These are phyloP conservation scores for Caradrina clavipalpis DNA, from an alignment of 2,888 invertebrate species.

Conservation along the genomic window DNA sequence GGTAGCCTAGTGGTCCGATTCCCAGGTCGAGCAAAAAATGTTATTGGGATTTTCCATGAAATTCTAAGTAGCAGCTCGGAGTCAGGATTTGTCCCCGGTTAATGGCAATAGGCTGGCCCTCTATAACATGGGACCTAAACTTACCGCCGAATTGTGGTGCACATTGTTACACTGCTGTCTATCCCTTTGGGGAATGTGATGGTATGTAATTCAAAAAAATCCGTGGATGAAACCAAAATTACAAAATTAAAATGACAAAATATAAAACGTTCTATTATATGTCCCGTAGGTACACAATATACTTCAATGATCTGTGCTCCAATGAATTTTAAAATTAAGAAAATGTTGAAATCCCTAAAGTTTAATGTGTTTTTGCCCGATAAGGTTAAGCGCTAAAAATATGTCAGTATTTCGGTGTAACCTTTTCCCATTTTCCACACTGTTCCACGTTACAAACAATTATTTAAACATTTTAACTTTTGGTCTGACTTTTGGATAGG, in stretches of 20 bases:
- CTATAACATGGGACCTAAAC: too few relatives aligned
- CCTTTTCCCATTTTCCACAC: background rate
- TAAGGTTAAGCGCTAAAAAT: background rate
- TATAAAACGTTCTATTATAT: background rate
- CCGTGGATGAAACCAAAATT: background rate
- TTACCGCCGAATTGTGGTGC: too few relatives aligned
- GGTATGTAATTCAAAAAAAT: too few relatives aligned
- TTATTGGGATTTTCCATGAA: too few relatives aligned
- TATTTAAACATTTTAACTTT: background rate
- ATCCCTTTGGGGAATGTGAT: too few relatives aligned
- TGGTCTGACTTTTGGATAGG: background rate
- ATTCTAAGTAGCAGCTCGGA: too few relatives aligned
- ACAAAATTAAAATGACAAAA: background rate
- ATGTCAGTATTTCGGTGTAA: background rate
- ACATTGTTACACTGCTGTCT: too few relatives aligned
- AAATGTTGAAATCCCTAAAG: background rate
- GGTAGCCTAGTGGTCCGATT: too few relatives aligned
- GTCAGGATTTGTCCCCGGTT: too few relatives aligned
- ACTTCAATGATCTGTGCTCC: slow-evolving; percentile 12
- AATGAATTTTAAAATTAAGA: background rate
- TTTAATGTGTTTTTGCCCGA: background rate
- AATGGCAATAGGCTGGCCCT: too few relatives aligned
- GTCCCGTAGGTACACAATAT: too few relatives aligned
- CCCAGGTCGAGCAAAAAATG: too few relatives aligned
- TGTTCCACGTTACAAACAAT: background rate